Evolutionary conservation across 2,797 vertebrate species (phyloP).

Genomic region (Pangasius sanitwongsei): DNA sequence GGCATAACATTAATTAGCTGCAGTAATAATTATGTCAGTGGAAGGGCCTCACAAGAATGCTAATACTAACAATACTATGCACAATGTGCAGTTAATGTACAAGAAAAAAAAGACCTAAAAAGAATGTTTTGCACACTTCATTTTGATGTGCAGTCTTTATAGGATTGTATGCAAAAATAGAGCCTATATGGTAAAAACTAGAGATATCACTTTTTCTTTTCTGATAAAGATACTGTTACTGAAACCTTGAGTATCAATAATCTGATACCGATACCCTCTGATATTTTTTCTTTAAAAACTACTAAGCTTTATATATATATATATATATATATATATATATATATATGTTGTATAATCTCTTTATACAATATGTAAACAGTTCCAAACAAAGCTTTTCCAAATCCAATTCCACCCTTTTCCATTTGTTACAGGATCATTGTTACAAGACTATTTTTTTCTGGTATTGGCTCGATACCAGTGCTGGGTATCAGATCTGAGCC

Average conservation of each 20-base stretch:
- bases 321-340: no score
- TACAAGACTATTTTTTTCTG: not conserved
- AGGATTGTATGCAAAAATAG: not conserved
- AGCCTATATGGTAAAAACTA: not conserved
- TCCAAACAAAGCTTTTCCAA: not conserved
- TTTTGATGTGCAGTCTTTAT: not conserved
- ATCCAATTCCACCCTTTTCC: not conserved
- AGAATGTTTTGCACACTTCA: not conserved
- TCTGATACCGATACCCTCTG: not conserved
- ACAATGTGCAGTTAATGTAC: not conserved
- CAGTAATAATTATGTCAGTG: not conserved
- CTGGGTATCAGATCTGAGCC: not conserved
- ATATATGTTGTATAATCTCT: not conserved
- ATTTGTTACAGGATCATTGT: conserved; percentile 3
- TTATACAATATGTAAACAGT: not conserved
- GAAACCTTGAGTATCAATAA: not conserved
- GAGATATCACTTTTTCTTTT: not conserved
- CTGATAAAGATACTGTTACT: not conserved
- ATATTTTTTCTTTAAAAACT: not conserved
- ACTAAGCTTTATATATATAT: not conserved
- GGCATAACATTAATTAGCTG: not conserved
- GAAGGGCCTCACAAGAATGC: not conserved
- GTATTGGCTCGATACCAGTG: not conserved
- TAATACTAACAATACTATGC: not conserved
- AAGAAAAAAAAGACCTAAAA: not conserved